Evolutionary conservation across 2,888 invertebrate genomes (phyloP), one percentile per base, ranked within the genome.

Genomic region (Standfussiana lucernea): DNA sequence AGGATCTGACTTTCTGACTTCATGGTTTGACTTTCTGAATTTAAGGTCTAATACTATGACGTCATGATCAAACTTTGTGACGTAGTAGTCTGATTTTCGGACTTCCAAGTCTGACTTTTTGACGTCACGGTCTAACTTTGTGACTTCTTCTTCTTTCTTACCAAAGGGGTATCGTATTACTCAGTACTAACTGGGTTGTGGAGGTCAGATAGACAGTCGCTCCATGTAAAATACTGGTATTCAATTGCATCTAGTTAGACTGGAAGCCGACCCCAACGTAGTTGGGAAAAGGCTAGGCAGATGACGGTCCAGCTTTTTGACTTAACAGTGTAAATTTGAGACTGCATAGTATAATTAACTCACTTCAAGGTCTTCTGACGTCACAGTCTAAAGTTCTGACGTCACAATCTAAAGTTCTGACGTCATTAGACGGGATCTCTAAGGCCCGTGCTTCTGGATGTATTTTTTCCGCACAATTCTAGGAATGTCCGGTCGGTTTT

Each of bases 401-500:
- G 21, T 42, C 15, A 50, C 10, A 8, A 1, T 62, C 15, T 42
- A 24, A 64, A 15, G 5, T 21, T 50, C 18, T 42, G 28, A 21
- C 18, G 21, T 42, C 15, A 50, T 18, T 7, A 5, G 1, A 15
- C 0, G 5, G 0, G 1, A 5, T 77, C 69, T 24, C 89, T 83
- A 2, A 89, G 70, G 0, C 92, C 93, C 13, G 89, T 87, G 81
- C 92, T 94, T 86, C 68, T 4, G 86, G 90, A 85, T 0, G 67
- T 3, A 53, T 91, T 92, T 24, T 28, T 65, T 5, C 93, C 93
- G 4, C 92, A 80, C 10, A 95, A 68, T 42, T 90, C 84, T 10
- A 95, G 85, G 75, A 95, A 93, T 18, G 89, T 86, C 0, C 89
- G 81, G 0, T 95, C 95, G 0, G 91, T 87, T 28, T 87, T 84